These are phyloP conservation scores for Erpobdella octoculata DNA, from an alignment of 2,888 invertebrate species.

Conservation along the genomic window DNA sequence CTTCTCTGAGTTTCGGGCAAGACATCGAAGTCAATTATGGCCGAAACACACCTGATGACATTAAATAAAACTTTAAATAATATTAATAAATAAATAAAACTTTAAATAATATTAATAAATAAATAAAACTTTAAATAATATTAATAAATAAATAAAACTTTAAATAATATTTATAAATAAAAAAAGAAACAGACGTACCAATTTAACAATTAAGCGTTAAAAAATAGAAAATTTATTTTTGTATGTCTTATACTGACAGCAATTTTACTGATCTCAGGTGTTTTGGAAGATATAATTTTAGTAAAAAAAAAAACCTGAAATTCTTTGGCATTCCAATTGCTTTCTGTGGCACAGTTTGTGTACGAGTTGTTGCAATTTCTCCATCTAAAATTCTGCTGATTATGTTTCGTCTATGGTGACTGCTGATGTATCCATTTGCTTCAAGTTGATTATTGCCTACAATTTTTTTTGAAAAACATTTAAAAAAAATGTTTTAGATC, in stretches of 20 bases:
- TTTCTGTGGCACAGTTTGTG: constrained; percentile 37
- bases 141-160: not conserved
- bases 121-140: not conserved
- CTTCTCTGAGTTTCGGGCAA: constrained; percentile 89
- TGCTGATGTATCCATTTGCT: constrained; percentile 81
- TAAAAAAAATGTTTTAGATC: no score
- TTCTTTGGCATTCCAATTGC: constrained; percentile 81
- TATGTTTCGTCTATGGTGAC: constrained; percentile 38
- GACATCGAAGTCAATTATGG: constrained; percentile 97
- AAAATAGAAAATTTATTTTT: no score
- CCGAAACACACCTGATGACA: constrained; percentile 85
- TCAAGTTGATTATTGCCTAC: constrained; percentile 82
- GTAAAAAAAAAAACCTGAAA: constrained; percentile 81
- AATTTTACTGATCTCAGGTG: not conserved
- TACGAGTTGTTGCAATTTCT: constrained; percentile 21
- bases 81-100: not conserved
- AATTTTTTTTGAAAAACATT: not conserved
- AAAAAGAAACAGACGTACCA: no score
- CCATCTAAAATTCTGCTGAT: constrained; percentile 38
- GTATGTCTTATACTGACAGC: no score
- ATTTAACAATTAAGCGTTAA: no score
- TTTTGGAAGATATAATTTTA: not conserved
- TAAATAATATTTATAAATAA: not conserved
- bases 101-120: not conserved
- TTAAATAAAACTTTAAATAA: not conserved